Evolutionary conservation across 2,888 invertebrate genomes (phyloP), one percentile per base, ranked within the genome.

Genomic region (Tetheella fluctuosa): DNA sequence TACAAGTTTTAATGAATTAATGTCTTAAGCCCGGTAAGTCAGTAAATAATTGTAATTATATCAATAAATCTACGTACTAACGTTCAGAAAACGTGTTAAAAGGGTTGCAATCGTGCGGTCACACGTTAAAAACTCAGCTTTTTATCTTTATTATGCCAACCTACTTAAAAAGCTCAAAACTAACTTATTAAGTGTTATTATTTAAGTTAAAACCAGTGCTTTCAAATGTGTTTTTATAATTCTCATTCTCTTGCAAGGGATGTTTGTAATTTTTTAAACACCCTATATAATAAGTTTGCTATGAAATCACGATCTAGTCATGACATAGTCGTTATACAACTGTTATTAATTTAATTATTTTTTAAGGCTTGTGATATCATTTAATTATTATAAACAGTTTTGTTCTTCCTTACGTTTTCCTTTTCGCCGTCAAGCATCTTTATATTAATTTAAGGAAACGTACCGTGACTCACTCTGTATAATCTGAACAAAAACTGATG

Each of bases 331-430:
- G 17, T 48, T 48, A 20, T 48, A 48, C 48, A 48, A 17, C 48
- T 48, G 48, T 48, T 39, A 15, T 39, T 48, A 20, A 48, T 48
- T 48, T 48, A 20, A n/a, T 39, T 39, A 39, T n/a, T 48, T 48
- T n/a, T 48, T 48, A 48, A 48, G 48, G 20, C 48, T 48, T 48
- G 48, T 48, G 48, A 48, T 48, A 48, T 48, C 1, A 48, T 48
- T 48, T 48, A 10, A 48, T 20, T 42, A 4, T 42, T 42, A 42
- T 42, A 17, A 1, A 17, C 17, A 20, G 20, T 48, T 48, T n/a
- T 48, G 17, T 20, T 20, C 10, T 39, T n/a, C 39, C 10, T 13
- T 13, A 7, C 34, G 34, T 2, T 2, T 34, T 39, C 13, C 2
- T 13, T 3, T 10, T 34, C 12, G 34, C 12, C 12, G 34, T 12